Conservation (phyloP, 64 coral and sea anemone genomes). For the Acropora tenuis region DNA sequence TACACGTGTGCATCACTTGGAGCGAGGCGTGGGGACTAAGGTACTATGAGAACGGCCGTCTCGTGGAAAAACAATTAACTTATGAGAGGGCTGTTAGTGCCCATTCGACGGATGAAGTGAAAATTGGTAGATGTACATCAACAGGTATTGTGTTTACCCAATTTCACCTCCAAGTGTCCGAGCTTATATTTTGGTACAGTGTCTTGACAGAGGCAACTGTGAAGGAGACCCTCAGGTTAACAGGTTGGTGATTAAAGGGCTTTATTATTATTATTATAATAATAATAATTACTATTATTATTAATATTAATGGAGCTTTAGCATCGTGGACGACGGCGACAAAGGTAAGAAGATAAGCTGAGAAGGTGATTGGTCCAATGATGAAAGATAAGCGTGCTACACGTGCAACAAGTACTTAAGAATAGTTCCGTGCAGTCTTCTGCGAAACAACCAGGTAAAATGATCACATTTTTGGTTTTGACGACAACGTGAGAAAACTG, state of each 20-base stretch:
- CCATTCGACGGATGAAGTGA: neutral
- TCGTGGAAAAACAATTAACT: neutral
- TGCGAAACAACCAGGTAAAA: too few relatives aligned
- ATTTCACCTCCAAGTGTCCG: neutral
- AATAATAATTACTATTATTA: too few relatives aligned
- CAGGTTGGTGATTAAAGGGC: neutral
- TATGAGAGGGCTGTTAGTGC: neutral
- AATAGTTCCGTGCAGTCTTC: too few relatives aligned
- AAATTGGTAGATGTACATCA: neutral
- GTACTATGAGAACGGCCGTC: constrained; percentile 18
- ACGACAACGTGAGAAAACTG: too few relatives aligned
- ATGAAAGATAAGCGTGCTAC: too few relatives aligned
- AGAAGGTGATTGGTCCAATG: too few relatives aligned
- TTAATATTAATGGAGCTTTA: too few relatives aligned
- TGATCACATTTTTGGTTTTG: too few relatives aligned
- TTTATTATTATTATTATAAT: too few relatives aligned
- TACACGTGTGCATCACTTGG: constrained; percentile 11
- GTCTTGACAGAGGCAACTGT: constrained; percentile 4
- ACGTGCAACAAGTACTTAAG: too few relatives aligned
- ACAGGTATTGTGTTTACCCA: neutral
- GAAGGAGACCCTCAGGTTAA: neutral
- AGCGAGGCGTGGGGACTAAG: constrained; percentile 4
- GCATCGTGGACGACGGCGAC: too few relatives aligned
- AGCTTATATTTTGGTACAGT: neutral
- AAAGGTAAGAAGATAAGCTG: too few relatives aligned